phyloP scores from a whole-genome alignment of 2,888 invertebrate genomes.

The Polydrusus tereticollis region DNA sequence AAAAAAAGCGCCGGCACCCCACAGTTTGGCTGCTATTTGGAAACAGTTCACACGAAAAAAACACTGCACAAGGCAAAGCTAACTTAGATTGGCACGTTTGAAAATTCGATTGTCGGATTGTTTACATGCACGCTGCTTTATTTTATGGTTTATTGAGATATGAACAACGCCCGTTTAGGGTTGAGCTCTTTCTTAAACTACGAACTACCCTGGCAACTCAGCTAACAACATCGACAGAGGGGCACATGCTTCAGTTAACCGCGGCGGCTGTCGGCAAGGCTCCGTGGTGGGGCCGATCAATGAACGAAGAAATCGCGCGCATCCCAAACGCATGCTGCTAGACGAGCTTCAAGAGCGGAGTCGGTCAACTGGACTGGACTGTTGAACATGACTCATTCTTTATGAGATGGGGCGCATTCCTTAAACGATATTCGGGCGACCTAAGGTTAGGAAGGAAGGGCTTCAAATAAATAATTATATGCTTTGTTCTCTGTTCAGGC shows the following conservation, averaged over 20 bases:
- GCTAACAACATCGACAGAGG: constrained; percentile 57
- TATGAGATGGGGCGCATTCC: too few species aligned
- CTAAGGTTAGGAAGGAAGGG: too few species aligned
- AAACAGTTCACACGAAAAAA: constrained; percentile 67
- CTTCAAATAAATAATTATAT: too few species aligned
- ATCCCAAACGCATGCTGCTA: constrained; percentile 28
- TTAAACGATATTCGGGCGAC: too few species aligned
- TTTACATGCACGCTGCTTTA: constrained; percentile 49
- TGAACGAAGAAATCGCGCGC: constrained; percentile 48
- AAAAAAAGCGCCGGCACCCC: constrained; percentile 96
- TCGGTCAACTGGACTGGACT: constrained; percentile 30
- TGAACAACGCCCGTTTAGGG: constrained; percentile 63
- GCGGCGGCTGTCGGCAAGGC: constrained; percentile 35
- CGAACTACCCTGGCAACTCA: constrained; percentile 60
- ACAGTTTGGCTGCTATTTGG: constrained; percentile 90
- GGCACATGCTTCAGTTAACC: constrained; percentile 55
- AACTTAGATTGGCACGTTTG: constrained; percentile 46
- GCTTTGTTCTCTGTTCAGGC: too few species aligned
- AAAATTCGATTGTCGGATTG: constrained; percentile 36
- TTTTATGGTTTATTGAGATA: constrained; percentile 18
- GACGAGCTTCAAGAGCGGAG: neutral
- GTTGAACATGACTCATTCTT: too few species aligned
- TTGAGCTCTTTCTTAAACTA: constrained; percentile 56
- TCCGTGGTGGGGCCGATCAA: constrained; percentile 48
- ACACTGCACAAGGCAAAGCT: constrained; percentile 58